These are phyloP conservation scores for Drosophila erecta DNA, from an alignment of 1,140 invertebrate genomes.

Conservation along the genomic window DNA sequence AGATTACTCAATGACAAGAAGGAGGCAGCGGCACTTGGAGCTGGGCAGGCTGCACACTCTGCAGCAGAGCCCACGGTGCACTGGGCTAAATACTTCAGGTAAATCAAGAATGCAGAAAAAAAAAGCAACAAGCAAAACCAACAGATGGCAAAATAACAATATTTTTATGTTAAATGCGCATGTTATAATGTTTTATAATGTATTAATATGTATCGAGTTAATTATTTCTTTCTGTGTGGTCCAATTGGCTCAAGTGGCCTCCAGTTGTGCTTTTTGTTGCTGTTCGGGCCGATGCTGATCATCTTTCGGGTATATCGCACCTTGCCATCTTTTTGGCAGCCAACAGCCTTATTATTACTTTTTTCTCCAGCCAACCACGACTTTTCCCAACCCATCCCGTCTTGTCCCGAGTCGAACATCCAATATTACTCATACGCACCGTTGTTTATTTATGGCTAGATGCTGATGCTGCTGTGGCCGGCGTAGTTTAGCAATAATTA, in stretches of 20 bases:
- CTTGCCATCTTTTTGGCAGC: slow-evolving; percentile 75
- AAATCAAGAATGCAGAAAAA: not conserved
- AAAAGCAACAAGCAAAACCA: too few relatives aligned
- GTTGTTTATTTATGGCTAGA: slow-evolving; percentile 76
- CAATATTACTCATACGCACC: slow-evolving; percentile 79
- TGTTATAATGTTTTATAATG: too few relatives aligned
- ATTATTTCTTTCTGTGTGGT: slow-evolving; percentile 11
- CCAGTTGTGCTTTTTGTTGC: slow-evolving; percentile 26
- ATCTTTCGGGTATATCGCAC: slow-evolving; percentile 68
- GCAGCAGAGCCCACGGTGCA: slow-evolving; percentile 7
- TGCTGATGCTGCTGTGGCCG: slow-evolving; percentile 47
- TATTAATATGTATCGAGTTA: too few relatives aligned
- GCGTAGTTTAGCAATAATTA: slow-evolving; percentile 84
- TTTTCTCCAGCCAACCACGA: slow-evolving; percentile 47
- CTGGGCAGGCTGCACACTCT: slow-evolving; percentile 32
- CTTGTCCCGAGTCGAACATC: slow-evolving; percentile 22
- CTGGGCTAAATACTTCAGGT: not conserved
- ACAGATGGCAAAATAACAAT: too few relatives aligned
- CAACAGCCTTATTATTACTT: slow-evolving; percentile 50
- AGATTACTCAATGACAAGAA: slow-evolving; percentile 84
- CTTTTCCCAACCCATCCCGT: slow-evolving; percentile 31
- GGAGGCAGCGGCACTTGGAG: slow-evolving; percentile 21
- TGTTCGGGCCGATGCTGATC: slow-evolving; percentile 52
- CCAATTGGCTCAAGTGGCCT: slow-evolving; percentile 43
- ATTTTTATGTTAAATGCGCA: too few relatives aligned